A percentile compares a stretch with the other conserved stretches of the same genome.
These are phyloP conservation scores for Microchrysa polita DNA, from an alignment of 2,888 invertebrate species.

Conservation along the genomic window DNA sequence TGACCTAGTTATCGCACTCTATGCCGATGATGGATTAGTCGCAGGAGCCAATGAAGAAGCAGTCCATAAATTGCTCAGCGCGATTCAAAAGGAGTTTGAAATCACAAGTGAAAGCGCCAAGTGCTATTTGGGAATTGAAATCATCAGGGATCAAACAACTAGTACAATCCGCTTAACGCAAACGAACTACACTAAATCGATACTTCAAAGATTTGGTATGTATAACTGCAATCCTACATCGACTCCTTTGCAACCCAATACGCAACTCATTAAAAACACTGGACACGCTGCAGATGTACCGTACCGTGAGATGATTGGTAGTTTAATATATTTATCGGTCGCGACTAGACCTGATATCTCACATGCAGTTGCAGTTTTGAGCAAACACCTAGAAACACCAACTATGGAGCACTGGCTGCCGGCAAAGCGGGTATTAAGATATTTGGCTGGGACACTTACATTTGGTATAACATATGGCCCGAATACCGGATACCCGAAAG, in stretches of 20 bases:
- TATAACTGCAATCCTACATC: slow-evolving; percentile 48
- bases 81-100: slow-evolving; percentile 17
- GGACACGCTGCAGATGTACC: background rate
- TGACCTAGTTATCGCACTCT: background rate
- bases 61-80: background rate
- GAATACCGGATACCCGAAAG: background rate
- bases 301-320: background rate
- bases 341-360: slow-evolving; percentile 11
- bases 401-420: background rate
- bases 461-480: slow-evolving; percentile 10
- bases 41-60: background rate
- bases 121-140: slow-evolving; percentile 46
- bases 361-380: background rate
- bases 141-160: background rate
- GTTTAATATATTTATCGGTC: background rate
- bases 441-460: background rate
- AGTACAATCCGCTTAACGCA: slow-evolving; percentile 3
- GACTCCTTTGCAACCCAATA: too few relatives aligned
- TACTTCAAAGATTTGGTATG: slow-evolving; percentile 41
- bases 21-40: background rate
- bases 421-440: background rate
- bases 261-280: too few relatives aligned
- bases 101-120: slow-evolving; percentile 45
- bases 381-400: background rate
- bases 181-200: background rate